These are phyloP conservation scores for Arnoldichthys spilopterus DNA, from an alignment of 2,797 vertebrate genomes.

Conservation along the genomic window DNA sequence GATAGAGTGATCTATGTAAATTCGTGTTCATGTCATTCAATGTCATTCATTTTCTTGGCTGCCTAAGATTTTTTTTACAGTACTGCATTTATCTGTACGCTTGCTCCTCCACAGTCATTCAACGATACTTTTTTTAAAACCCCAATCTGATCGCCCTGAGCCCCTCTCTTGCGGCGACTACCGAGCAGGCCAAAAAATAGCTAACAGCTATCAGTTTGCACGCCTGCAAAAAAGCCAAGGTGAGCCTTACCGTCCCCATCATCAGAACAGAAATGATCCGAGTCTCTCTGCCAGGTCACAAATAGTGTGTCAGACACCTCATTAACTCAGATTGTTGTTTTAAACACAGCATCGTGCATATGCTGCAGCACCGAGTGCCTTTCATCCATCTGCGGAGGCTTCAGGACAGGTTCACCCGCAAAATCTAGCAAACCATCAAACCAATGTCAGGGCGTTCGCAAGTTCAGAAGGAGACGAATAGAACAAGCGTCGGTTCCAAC, in stretches of 20 bases:
- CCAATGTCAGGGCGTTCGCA: slow-evolving; percentile 52
- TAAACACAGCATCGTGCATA: slow-evolving; percentile 66
- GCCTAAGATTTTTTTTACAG: too few species aligned
- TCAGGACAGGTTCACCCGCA: slow-evolving; percentile 24
- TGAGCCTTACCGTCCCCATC: slow-evolving; percentile 48
- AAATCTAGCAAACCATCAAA: slow-evolving; percentile 53
- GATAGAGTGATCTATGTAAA: too few species aligned
- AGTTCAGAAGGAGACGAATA: slow-evolving; percentile 61
- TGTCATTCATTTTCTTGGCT: too few species aligned
- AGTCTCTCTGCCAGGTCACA: slow-evolving; percentile 38
- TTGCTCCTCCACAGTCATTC: too few species aligned
- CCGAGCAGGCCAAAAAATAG: background rate
- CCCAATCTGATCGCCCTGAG: background rate
- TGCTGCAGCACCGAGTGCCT: slow-evolving; percentile 51
- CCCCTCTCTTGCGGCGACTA: background rate
- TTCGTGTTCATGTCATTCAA: too few species aligned
- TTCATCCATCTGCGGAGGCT: slow-evolving; percentile 41
- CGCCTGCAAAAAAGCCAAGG: slow-evolving; percentile 40
- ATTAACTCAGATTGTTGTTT: slow-evolving; percentile 69
- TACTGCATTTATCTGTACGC: too few species aligned
- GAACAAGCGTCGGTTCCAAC: slow-evolving; percentile 62
- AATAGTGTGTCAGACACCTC: slow-evolving; percentile 68
- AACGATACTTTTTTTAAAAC: background rate
- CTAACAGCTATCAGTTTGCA: background rate
- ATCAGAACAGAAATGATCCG: slow-evolving; percentile 42